A percentile compares a stretch with the other conserved stretches of the same genome.
phyloP scores from a whole-genome alignment of 1,140 invertebrate species.

The Dendroctonus ponderosae region DNA sequence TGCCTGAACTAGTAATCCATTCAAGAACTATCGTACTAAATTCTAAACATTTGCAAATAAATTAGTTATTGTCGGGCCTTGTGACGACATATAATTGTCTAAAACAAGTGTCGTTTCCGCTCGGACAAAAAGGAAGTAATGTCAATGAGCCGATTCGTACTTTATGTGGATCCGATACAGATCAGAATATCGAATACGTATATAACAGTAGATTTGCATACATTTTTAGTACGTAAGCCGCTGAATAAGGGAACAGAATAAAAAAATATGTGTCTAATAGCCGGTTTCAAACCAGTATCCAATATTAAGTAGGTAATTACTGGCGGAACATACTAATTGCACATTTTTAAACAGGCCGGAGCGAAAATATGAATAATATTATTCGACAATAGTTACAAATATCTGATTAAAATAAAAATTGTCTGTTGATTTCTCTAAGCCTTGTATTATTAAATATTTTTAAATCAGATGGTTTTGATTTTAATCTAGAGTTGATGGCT shows the following conservation, averaged over 20 bases:
- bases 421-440: too few relatives aligned
- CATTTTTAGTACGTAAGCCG: conserved; percentile 13
- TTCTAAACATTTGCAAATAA: too few relatives aligned
- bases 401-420: too few relatives aligned
- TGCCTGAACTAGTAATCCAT: too few relatives aligned
- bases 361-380: too few relatives aligned
- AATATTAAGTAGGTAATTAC: conserved; percentile 28
- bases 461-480: background rate
- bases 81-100: too few relatives aligned
- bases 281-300: conserved; percentile 21
- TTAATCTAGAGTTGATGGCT: background rate
- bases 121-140: conserved; percentile 41
- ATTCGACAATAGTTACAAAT: too few relatives aligned
- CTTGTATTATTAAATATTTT: too few relatives aligned
- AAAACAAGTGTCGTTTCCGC: conserved; percentile 31
- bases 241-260: conserved; percentile 26
- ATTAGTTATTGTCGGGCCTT: too few relatives aligned
- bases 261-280: conserved; percentile 27
- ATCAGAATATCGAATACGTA: conserved; percentile 25
- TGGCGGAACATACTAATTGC: conserved; percentile 7
- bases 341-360: conserved; percentile 1
- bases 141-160: conserved; percentile 35
- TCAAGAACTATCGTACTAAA: too few relatives aligned
- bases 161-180: conserved; percentile 26
- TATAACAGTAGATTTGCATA: conserved; percentile 25